Evolutionary conservation across 1,140 invertebrate genomes (phyloP), one percentile per base, ranked within the genome.

Genomic region (Heliothis subflexa): DNA sequence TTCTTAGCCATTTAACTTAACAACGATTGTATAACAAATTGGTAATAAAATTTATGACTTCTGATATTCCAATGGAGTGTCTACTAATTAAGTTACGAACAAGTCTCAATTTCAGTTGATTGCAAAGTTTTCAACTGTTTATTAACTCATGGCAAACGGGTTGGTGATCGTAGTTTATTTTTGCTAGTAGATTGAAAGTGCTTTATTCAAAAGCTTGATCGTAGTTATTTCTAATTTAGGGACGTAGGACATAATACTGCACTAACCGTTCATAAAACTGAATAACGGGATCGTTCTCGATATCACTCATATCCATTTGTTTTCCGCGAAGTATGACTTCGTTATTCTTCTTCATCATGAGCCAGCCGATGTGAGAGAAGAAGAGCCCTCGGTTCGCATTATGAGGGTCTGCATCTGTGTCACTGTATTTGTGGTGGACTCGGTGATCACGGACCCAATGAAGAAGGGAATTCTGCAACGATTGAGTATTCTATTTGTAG

Each of bases 321-420:
- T 95, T 95, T 5, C 97, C 97, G 84, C 96, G 96, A 0, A 89
- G 91, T 55, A 95, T 95, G 3, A 98, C 97, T 74, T 97, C 96
- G 0, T 97, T 96, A 88, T 98, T 97, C 88, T 98, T 97, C 81
- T 96, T 96, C 83, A 97, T 95, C 94, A 98, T 95, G 28, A 98
- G 91, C 98, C 97, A 98, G 3, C 97, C 98, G 68, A 98, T 96
- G 85, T 98, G 98, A 1, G 97, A 96, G 90, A 98, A 98, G 93
- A 98, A 98, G 84, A 98, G 97, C 3, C 97, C 98, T 5, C 97
- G 95, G 59, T 96, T 96, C 0, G 97, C 96, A 85, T 98, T 97
- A 86, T 98, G 97, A 0, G 97, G 97, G 86, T 98, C 97, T 0
- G 97, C 97, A 61, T 97, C 95, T 0, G 97, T 98, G 85, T 98